phyloP scores from a whole-genome alignment of 1,140 invertebrate genomes.

The Doryteuthis pealeii region DNA sequence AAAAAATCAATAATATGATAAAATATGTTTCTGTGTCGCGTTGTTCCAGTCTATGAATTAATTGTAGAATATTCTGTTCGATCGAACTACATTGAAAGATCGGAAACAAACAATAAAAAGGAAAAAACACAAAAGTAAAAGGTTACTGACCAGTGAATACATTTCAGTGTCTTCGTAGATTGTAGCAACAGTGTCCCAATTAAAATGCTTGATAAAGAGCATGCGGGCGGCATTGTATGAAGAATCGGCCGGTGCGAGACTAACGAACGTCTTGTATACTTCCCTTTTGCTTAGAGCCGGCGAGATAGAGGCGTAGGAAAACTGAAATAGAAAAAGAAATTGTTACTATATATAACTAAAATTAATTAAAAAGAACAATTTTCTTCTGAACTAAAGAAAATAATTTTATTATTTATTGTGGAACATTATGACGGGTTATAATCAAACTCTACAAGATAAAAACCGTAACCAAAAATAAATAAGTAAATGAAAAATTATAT shows the following conservation, averaged over 20 bases:
- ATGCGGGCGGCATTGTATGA: conserved; percentile 83
- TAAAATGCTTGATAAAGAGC: conserved; percentile 78
- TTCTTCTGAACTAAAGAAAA: too few species aligned
- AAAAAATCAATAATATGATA: too few species aligned
- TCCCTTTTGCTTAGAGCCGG: conserved; percentile 81
- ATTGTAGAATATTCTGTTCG: too few species aligned
- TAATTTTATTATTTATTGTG: too few species aligned
- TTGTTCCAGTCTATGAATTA: too few species aligned
- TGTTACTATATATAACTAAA: not conserved
- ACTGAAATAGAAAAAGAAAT: conserved; percentile 63
- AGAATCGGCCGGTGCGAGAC: conserved; percentile 82
- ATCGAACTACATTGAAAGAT: too few species aligned
- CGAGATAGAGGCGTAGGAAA: conserved; percentile 83
- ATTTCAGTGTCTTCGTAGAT: conserved; percentile 84
- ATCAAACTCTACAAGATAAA: too few species aligned
- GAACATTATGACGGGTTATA: too few species aligned
- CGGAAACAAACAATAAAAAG: not conserved
- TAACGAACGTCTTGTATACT: conserved; percentile 84
- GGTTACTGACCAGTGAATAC: conserved; percentile 71
- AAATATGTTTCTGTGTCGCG: too few species aligned
- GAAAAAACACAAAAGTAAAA: not conserved
- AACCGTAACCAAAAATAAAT: too few species aligned
- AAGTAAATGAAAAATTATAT: too few species aligned
- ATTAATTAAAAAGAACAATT: not conserved
- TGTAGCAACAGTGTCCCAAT: conserved; percentile 83